Percentiles rank a stretch among this genome's conserved stretches.
These are phyloP conservation scores for Etheostoma perlongum DNA, from an alignment of 2,797 vertebrate genomes.

Conservation along the genomic window DNA sequence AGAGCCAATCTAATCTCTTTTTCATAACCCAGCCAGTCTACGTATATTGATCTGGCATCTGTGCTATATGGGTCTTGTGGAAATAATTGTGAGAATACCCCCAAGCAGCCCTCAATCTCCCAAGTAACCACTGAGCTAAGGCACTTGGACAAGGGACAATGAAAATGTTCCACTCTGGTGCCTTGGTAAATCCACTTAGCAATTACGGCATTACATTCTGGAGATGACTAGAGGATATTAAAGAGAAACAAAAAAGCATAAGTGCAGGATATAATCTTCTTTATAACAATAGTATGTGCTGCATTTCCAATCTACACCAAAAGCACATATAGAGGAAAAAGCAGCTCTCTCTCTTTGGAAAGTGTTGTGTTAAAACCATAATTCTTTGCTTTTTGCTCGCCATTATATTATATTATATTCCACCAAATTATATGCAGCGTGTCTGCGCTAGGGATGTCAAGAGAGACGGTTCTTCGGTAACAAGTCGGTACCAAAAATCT, in stretches of 20 bases:
- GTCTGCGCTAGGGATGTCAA: too few relatives aligned
- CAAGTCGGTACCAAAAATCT: too few relatives aligned
- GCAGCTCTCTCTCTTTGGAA: neutral
- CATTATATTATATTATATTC: too few relatives aligned
- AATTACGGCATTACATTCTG: conserved; percentile 28
- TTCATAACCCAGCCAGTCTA: conserved; percentile 31
- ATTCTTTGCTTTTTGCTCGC: too few relatives aligned
- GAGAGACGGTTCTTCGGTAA: too few relatives aligned
- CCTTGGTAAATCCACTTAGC: conserved; percentile 56
- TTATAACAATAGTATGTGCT: neutral
- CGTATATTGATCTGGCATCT: conserved; percentile 40
- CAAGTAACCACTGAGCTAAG: conserved; percentile 24
- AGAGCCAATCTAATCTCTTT: conserved; percentile 25
- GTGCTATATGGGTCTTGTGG: conserved; percentile 2
- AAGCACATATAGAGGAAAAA: too few relatives aligned
- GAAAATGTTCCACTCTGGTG: conserved; percentile 14
- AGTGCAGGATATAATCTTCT: neutral
- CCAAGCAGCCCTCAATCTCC: neutral
- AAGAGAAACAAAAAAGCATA: neutral
- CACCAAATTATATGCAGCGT: too few relatives aligned
- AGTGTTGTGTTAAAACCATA: too few relatives aligned
- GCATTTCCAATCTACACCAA: neutral
- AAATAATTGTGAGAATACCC: conserved; percentile 12
- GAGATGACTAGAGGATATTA: conserved; percentile 32
- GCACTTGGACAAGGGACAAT: conserved; percentile 47